Percentiles rank a stretch among this genome's conserved stretches.
These are phyloP conservation scores for Drosophila lutescens DNA, from an alignment of 2,888 invertebrate species.

Conservation along the genomic window DNA sequence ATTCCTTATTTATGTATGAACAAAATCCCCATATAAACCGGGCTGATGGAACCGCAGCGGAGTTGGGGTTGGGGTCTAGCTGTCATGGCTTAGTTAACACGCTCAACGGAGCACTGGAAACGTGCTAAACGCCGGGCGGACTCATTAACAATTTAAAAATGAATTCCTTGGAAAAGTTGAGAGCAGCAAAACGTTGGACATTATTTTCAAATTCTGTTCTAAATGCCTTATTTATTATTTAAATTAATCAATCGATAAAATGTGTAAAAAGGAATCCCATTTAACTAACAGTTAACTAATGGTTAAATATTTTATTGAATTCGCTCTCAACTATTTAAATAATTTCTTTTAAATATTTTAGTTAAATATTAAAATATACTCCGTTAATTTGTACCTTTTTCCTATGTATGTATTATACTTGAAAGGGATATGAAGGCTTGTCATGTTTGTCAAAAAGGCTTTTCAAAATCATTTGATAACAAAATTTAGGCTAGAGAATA, in stretches of 20 bases:
- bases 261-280: background rate
- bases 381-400: too few species aligned
- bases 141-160: conserved; percentile 71
- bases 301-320: too few species aligned
- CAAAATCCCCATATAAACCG: conserved; percentile 31
- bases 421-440: background rate
- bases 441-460: background rate
- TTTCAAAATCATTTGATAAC: background rate
- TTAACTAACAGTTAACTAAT: background rate
- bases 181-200: background rate
- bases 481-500: background rate
- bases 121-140: conserved; percentile 61
- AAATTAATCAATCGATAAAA: background rate
- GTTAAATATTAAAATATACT: too few species aligned
- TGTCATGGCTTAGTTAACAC: conserved; percentile 48
- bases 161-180: conserved; percentile 41
- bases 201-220: background rate
- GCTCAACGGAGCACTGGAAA: conserved; percentile 66
- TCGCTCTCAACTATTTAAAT: too few species aligned
- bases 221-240: conserved; percentile 10
- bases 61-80: conserved; percentile 16
- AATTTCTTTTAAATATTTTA: too few species aligned
- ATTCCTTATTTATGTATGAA: conserved; percentile 66
- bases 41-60: conserved; percentile 22
- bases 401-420: background rate